Base-by-base conservation (phyloP, 2,888 invertebrate genomes). In the Amphipyra berbera region DNA sequence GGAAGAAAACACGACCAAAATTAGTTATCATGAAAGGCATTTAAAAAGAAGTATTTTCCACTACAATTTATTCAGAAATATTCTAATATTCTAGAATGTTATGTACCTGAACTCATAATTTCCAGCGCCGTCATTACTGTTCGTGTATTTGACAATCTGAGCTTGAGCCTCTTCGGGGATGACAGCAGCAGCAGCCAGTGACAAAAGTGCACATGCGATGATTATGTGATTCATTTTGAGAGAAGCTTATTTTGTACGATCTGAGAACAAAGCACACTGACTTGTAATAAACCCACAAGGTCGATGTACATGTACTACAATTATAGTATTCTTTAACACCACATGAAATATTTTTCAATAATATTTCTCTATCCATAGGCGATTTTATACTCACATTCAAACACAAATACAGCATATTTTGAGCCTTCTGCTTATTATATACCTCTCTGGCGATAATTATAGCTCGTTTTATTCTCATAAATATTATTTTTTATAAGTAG, bases 61-160 rank as follows among this genome's bases (percentile, higher is more conserved):
- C 30, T 30, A 30, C 30, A 21, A 21, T 21, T 21, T 21, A 21
- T 21, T 21, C 21, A n/a, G 9, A 52, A 14, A 41, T 10, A 6
- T n/a, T 13, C 9, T 40, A 13, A n/a, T 33, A 4, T 52, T 44
- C 2, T 47, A 12, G 7, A 61, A n/a, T 42, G 14, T 33, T 44
- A 8, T 15, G 60, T 73, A 87, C 87, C 82, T 81, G 63, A 83
- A 86, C 12, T 70, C 53, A 41, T 87, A 88, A 56, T 79, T 82
- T 45, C 85, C 87, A 8, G 37, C 14, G 10, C 68, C 81, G 27
- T 80, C 74, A 46, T 83, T 83, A 4, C 44, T 40, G 44, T 76
- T 83, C 2, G 72, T 57, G 33, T 82, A 86, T 3, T 59, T 65
- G 1, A 76, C 4, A 49, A 81, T 79, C 45, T 61, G 64, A 3